Percentiles rank a stretch among this genome's conserved stretches.
These are phyloP conservation scores for Oxygymnocypris stewartii DNA, from an alignment of 2,113 vertebrate species.

Conservation along the genomic window DNA sequence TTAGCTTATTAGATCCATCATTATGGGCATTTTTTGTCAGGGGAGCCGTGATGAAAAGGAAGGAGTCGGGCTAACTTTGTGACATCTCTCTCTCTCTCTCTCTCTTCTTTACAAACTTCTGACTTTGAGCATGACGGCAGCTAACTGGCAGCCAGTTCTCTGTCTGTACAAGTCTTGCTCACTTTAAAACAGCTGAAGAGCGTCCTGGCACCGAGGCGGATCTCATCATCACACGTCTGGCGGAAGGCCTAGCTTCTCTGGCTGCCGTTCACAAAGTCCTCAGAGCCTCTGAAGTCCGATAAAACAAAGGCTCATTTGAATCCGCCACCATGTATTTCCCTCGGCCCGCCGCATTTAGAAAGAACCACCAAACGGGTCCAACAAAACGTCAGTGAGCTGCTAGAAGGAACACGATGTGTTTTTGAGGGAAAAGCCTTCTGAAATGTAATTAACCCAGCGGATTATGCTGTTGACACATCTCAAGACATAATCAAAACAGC, in stretches of 20 bases:
- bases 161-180: slow-evolving; percentile 52
- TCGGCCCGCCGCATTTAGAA: slow-evolving; percentile 2
- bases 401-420: background rate
- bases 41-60: slow-evolving; percentile 20
- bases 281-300: slow-evolving; percentile 25
- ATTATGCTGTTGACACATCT: slow-evolving; percentile 53
- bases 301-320: slow-evolving; percentile 18
- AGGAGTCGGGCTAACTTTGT: slow-evolving; percentile 16
- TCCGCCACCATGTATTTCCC: background rate
- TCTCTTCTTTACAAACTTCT: slow-evolving; percentile 24
- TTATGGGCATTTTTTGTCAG: background rate
- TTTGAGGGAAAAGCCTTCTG: slow-evolving; percentile 25
- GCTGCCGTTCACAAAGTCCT: background rate
- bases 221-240: slow-evolving; percentile 38
- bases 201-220: slow-evolving; percentile 16
- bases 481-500: slow-evolving; percentile 54
- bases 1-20: slow-evolving; percentile 33
- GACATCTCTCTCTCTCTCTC: slow-evolving; percentile 17
- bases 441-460: slow-evolving; percentile 52
- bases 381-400: background rate
- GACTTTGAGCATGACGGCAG: slow-evolving; percentile 43
- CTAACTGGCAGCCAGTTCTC: slow-evolving; percentile 18
- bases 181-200: slow-evolving; percentile 17
- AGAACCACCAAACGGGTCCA: background rate
- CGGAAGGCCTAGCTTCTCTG: slow-evolving; percentile 19